Percentiles rank a stretch among this genome's conserved stretches.
Conservation (phyloP, 2,888 invertebrate genomes). For the Rhabditoides inermis region DNA sequence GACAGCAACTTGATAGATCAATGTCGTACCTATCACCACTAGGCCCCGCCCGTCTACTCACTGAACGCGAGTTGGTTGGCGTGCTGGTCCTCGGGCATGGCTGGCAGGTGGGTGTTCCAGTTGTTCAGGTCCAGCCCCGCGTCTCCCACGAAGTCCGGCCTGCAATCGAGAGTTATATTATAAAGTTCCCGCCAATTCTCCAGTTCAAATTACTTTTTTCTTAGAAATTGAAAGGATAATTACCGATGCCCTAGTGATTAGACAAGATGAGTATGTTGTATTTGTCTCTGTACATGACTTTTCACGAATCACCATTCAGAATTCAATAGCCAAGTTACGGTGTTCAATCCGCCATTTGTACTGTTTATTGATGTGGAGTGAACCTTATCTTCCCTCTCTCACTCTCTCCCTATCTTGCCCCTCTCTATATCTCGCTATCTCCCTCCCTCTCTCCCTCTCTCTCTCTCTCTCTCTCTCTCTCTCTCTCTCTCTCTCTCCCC, state of each 20-base stretch:
- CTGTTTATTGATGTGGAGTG: slow-evolving; percentile 13
- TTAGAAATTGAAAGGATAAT: too few relatives aligned
- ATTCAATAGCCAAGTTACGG: too few relatives aligned
- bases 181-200: too few relatives aligned
- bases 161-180: too few relatives aligned
- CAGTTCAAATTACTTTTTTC: too few relatives aligned
- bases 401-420: background rate
- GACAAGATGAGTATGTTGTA: too few relatives aligned
- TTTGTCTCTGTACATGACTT: too few relatives aligned
- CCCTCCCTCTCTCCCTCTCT: slow-evolving; percentile 1
- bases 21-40: too few relatives aligned
- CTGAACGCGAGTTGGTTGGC: slow-evolving; percentile 10
- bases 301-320: too few relatives aligned
- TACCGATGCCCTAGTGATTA: too few relatives aligned
- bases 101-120: slow-evolving; percentile 1
- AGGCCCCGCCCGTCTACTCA: background rate
- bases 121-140: background rate
- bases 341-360: too few relatives aligned
- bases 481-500: background rate
- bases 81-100: slow-evolving; percentile 10
- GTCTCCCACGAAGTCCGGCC: background rate
- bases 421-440: background rate
- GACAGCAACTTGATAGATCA: too few relatives aligned
- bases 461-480: background rate
- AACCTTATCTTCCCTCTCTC: background rate